Conservation (phyloP, 2,113 vertebrate genomes). For the Ctenodactylus gundi region DNA sequence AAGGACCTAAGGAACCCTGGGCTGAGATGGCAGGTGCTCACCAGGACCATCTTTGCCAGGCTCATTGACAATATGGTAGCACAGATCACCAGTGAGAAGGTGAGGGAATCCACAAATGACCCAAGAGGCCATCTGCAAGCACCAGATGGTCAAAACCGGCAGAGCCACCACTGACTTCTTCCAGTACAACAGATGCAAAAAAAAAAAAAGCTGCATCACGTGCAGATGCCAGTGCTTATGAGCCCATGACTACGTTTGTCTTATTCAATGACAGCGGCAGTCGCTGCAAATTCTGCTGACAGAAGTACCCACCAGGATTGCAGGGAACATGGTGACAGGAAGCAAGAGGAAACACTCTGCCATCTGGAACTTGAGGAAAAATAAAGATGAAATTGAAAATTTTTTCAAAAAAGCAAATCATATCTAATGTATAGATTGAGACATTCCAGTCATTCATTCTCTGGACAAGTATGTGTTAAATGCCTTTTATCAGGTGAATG, state of each 20-base stretch:
- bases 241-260: conserved; percentile 95
- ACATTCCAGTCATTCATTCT: not conserved
- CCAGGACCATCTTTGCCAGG: not conserved
- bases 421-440: not conserved
- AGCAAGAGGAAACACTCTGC: not conserved
- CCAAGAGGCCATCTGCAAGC: conserved; percentile 94
- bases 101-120: conserved; percentile 94
- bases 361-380: not conserved
- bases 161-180: conserved; percentile 93
- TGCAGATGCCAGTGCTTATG: conserved; percentile 93
- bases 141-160: conserved; percentile 95
- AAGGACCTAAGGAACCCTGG: not conserved
- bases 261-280: conserved; percentile 96
- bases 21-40: not conserved
- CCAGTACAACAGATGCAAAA: conserved; percentile 94
- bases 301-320: not conserved
- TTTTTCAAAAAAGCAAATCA: not conserved
- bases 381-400: not conserved
- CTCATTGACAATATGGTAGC: not conserved
- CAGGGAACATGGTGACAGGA: not conserved
- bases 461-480: not conserved
- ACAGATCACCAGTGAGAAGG: conserved; percentile 95
- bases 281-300: conserved; percentile 92
- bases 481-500: not conserved
- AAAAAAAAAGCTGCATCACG: conserved; percentile 93